Conservation (phyloP, 2,113 vertebrate species). For the Siphamia tubifer region DNA sequence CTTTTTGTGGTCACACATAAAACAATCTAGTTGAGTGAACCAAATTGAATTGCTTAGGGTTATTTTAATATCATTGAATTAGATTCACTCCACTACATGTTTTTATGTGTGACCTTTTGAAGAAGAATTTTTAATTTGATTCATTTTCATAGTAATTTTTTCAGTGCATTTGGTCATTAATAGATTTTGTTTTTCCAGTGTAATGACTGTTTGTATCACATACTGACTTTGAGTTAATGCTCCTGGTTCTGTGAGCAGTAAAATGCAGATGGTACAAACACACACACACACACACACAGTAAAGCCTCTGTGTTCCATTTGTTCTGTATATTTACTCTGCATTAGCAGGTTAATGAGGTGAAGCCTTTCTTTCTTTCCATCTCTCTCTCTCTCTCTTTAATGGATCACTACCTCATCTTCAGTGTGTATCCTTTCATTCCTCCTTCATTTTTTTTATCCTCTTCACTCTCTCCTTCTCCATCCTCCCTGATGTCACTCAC, state of each 20-base stretch:
- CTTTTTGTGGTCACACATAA: too few species aligned
- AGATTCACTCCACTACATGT: too few species aligned
- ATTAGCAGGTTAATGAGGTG: slow-evolving; percentile 74
- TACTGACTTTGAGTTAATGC: background rate
- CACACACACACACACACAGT: slow-evolving; percentile 23
- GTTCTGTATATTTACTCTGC: slow-evolving; percentile 73
- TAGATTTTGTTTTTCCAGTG: too few species aligned
- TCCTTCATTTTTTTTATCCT: slow-evolving; percentile 4
- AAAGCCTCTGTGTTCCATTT: slow-evolving; percentile 67
- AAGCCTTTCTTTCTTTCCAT: slow-evolving; percentile 31
- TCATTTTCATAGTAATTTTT: too few species aligned
- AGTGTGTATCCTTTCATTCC: background rate
- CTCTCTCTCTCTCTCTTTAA: slow-evolving; percentile 48
- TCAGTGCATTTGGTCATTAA: too few species aligned
- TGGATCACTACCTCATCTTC: slow-evolving; percentile 38
- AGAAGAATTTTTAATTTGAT: too few species aligned
- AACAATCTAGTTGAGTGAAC: too few species aligned
- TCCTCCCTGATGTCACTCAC: slow-evolving; percentile 42
- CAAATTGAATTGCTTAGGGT: too few species aligned
- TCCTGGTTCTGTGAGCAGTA: background rate
- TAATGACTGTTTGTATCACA: too few species aligned
- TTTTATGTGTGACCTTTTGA: too few species aligned
- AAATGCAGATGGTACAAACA: too few species aligned
- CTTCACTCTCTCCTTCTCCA: slow-evolving; percentile 15
- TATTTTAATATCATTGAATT: too few species aligned